Conservation (phyloP, 2,797 vertebrate species). For the Aratinga solstitialis region DNA sequence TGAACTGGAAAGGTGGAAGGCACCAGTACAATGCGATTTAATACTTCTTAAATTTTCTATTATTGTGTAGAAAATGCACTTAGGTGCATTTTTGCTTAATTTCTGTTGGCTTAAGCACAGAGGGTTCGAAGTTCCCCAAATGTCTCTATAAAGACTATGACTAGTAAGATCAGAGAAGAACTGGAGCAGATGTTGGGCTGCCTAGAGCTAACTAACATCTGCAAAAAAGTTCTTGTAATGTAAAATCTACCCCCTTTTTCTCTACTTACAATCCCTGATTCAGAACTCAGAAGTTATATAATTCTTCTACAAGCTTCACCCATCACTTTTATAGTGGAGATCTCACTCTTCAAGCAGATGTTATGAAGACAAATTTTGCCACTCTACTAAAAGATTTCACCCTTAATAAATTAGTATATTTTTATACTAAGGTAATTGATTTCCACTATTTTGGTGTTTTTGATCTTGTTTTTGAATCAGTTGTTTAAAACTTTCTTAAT, state of each 20-base stretch:
- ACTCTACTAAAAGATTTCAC: background rate
- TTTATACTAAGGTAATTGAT: background rate
- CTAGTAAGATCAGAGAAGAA: background rate
- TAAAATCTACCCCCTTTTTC: background rate
- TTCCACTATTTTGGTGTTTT: background rate
- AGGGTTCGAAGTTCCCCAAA: background rate
- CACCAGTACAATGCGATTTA: background rate
- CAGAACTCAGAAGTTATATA: background rate
- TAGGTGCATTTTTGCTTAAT: background rate
- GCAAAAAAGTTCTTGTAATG: background rate
- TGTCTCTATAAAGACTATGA: background rate
- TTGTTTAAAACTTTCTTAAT: conserved; percentile 10
- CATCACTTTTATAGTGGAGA: background rate
- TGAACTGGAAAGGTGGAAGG: background rate
- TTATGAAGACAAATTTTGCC: background rate
- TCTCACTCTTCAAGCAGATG: background rate
- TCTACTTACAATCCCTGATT: background rate
- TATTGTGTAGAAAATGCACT: background rate
- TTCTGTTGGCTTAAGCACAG: background rate
- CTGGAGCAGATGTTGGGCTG: background rate
- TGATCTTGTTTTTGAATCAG: background rate
- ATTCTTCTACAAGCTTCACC: background rate
- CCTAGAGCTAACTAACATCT: background rate
- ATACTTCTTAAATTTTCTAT: background rate
- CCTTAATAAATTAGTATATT: background rate